These are phyloP conservation scores for Naja naja DNA, from an alignment of 2,113 vertebrate species.

Conservation along the genomic window DNA sequence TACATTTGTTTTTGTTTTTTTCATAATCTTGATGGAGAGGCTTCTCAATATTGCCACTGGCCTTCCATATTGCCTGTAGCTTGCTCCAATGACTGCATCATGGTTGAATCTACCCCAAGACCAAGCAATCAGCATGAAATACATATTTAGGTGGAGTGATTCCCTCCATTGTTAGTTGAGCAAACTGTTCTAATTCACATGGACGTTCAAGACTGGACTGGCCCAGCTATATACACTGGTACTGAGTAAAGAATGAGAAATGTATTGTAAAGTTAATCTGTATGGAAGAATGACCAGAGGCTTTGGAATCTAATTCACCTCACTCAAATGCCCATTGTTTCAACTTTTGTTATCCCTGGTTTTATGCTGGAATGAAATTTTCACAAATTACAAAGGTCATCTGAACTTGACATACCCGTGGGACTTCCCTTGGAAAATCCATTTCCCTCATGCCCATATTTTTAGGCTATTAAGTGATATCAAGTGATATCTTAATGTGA, in stretches of 20 bases:
- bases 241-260: not conserved
- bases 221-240: not conserved
- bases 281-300: not conserved
- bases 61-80: not conserved
- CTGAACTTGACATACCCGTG: not conserved
- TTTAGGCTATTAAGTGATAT: not conserved
- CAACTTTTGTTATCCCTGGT: not conserved
- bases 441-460: not conserved
- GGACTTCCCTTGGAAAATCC: not conserved
- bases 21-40: not conserved
- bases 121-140: not conserved
- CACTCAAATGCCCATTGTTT: not conserved
- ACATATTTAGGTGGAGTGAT: not conserved
- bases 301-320: not conserved
- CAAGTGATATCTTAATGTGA: not conserved
- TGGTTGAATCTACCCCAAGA: not conserved
- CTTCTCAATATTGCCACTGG: not conserved
- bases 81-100: not conserved
- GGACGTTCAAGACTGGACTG: not conserved
- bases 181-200: not conserved
- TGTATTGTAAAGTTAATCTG: not conserved
- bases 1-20: not conserved
- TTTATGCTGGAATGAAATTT: not conserved
- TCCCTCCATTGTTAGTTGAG: not conserved
- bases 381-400: not conserved